These are phyloP conservation scores for Atethmia centrago DNA, from an alignment of 2,888 invertebrate species.

Conservation along the genomic window DNA sequence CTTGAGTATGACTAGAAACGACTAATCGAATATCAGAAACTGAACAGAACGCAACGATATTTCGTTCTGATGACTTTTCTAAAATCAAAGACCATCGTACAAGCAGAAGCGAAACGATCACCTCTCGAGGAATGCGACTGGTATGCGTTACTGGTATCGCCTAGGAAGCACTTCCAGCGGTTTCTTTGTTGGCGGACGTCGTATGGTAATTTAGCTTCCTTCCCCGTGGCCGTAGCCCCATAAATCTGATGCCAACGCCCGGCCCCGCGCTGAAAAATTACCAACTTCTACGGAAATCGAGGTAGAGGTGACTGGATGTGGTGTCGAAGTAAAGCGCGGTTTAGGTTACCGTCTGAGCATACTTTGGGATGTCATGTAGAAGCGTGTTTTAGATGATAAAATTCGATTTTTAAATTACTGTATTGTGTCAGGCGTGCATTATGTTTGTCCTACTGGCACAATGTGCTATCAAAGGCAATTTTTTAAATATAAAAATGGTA, in stretches of 20 bases:
- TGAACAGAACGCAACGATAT: accelerated
- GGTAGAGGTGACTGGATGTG: slow-evolving; percentile 71
- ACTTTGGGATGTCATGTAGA: background rate
- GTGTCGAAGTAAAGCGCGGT: slow-evolving; percentile 8
- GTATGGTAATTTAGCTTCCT: slow-evolving; percentile 89
- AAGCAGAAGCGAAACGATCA: too few relatives aligned
- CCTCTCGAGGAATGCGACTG: slow-evolving; percentile 34
- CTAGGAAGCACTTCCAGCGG: slow-evolving; percentile 79
- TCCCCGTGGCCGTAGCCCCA: slow-evolving; percentile 81
- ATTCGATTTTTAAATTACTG: background rate
- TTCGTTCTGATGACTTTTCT: background rate
- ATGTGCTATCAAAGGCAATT: background rate
- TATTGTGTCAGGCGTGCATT: background rate
- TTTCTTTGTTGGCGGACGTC: slow-evolving; percentile 86
- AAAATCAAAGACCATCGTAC: background rate
- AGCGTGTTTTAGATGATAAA: background rate
- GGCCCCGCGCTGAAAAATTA: slow-evolving; percentile 87
- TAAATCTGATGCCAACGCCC: slow-evolving; percentile 87
- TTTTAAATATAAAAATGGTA: background rate
- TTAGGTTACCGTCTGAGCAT: slow-evolving; percentile 13
- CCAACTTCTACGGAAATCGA: slow-evolving; percentile 80
- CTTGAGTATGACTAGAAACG: background rate
- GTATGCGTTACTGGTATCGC: slow-evolving; percentile 79
- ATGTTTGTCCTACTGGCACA: too few relatives aligned
- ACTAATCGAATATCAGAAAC: background rate